Conservation (phyloP, 2,113 vertebrate genomes). For the Orycteropus afer region DNA sequence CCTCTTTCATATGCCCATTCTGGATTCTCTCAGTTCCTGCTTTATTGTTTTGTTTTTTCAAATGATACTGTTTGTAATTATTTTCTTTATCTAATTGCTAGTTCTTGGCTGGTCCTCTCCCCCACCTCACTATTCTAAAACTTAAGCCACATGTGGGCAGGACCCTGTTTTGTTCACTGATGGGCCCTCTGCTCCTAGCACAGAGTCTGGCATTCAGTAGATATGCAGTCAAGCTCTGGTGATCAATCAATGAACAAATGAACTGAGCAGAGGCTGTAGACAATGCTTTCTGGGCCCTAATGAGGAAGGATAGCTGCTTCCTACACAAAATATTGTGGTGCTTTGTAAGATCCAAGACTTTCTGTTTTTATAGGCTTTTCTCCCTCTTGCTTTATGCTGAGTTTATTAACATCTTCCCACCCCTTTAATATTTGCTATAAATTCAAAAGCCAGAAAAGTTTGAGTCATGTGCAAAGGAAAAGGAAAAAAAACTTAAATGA, state of each 20-base stretch:
- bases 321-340: neutral
- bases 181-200: neutral
- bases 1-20: neutral
- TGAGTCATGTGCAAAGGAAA: slow-evolving; percentile 50
- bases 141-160: neutral
- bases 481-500: slow-evolving; percentile 51
- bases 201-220: neutral
- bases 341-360: slow-evolving; percentile 1
- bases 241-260: neutral
- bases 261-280: neutral
- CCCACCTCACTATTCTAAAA: neutral
- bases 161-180: neutral
- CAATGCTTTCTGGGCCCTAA: neutral
- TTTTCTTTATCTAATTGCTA: neutral
- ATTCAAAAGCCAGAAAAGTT: slow-evolving; percentile 62
- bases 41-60: neutral
- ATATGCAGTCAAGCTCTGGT: neutral
- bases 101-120: neutral
- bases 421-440: slow-evolving; percentile 66
- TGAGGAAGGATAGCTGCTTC: neutral
- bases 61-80: neutral
- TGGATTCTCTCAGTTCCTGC: neutral
- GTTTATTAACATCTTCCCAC: slow-evolving; percentile 67
- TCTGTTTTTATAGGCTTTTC: slow-evolving; percentile 47
- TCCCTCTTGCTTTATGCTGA: slow-evolving; percentile 27